These are phyloP conservation scores for Philaethria dido DNA, from an alignment of 2,888 invertebrate genomes.

Conservation along the genomic window DNA sequence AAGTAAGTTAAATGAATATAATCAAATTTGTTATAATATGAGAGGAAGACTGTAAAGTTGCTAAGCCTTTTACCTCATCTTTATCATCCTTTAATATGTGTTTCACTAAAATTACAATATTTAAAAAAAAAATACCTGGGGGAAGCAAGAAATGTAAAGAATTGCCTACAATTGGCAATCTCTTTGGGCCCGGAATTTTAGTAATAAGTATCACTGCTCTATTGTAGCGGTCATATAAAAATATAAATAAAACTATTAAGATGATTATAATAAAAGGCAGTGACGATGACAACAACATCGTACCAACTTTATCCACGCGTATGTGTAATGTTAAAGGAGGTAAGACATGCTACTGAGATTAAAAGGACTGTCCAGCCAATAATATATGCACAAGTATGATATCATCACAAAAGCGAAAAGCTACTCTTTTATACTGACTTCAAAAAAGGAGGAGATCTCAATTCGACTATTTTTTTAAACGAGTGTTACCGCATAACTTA, in stretches of 20 bases:
- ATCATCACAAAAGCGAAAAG: background rate
- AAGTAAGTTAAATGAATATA: too few species aligned
- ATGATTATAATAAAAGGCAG: constrained; percentile 80
- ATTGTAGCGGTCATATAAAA: constrained; percentile 30
- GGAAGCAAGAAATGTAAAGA: constrained; percentile 48
- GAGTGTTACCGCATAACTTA: too few species aligned
- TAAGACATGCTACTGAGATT: background rate
- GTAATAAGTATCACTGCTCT: constrained; percentile 48
- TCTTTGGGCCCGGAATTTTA: constrained; percentile 59
- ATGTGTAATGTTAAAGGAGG: background rate
- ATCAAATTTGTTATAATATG: too few species aligned
- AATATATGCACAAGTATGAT: background rate
- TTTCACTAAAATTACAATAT: background rate
- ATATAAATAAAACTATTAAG: constrained; percentile 5
- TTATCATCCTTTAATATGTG: too few species aligned
- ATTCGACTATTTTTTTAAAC: too few species aligned
- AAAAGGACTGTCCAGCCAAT: background rate
- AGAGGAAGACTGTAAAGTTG: too few species aligned
- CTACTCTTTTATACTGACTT: too few species aligned
- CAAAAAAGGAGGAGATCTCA: too few species aligned
- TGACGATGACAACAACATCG: constrained; percentile 43
- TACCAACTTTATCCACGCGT: background rate
- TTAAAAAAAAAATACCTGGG: constrained; percentile 42
- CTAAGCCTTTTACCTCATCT: too few species aligned
- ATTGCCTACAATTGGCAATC: constrained; percentile 55